These are phyloP conservation scores for Cheumatopsyche charites DNA, from an alignment of 1,140 invertebrate species.

Conservation along the genomic window DNA sequence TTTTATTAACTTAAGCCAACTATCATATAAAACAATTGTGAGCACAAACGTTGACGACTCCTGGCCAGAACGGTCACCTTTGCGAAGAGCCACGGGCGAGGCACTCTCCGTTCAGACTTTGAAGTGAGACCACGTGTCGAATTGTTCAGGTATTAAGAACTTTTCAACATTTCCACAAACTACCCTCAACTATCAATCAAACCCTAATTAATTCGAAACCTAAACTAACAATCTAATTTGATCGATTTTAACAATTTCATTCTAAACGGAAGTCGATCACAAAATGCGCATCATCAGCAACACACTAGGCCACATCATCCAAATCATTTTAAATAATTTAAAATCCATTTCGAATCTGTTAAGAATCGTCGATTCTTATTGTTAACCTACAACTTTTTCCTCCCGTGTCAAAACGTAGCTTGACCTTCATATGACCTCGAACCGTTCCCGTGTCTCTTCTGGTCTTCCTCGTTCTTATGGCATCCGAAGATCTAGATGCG, in stretches of 20 bases:
- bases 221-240: no score
- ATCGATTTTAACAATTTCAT: background rate
- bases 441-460: background rate
- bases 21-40: no score
- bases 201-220: no score
- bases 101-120: slow-evolving; percentile 2
- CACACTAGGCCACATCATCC: no score
- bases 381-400: no score
- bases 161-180: no score
- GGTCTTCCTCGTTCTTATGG: background rate
- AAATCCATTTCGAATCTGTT: background rate
- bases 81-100: background rate
- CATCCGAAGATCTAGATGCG: background rate
- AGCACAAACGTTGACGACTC: background rate
- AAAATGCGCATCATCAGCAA: no score
- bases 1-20: no score
- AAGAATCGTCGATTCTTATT: background rate
- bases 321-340: no score
- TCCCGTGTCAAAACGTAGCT: background rate
- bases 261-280: no score
- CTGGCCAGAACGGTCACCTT: background rate
- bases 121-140: background rate
- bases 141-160: no score
- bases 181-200: no score
- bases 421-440: slow-evolving; percentile 23